Evolutionary conservation across 2,113 vertebrate genomes (phyloP).

Genomic region (Tachuris rubrigastra): DNA sequence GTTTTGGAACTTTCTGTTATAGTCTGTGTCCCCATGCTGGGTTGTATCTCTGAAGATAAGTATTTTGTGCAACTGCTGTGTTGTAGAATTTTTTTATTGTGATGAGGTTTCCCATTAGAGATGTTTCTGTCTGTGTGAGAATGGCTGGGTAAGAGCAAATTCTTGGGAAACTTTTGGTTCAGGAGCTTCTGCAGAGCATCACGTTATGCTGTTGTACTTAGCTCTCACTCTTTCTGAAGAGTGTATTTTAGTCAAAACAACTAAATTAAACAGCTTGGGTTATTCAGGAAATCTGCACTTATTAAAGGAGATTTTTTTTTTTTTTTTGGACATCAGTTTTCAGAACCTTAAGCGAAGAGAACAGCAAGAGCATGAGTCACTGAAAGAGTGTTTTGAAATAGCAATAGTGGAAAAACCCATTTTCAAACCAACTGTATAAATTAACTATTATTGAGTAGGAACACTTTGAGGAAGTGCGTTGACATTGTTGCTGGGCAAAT

Average conservation of each 20-base stretch:
- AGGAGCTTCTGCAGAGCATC: not conserved
- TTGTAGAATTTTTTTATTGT: not conserved
- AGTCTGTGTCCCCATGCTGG: not conserved
- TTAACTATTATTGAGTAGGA: slow-evolving; percentile 18
- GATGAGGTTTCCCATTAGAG: not conserved
- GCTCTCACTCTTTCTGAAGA: not conserved
- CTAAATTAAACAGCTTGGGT: not conserved
- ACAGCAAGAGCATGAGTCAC: slow-evolving; percentile 12
- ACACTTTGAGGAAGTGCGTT: not conserved
- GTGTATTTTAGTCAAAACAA: not conserved
- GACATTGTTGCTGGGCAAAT: not conserved
- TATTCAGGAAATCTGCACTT: not conserved
- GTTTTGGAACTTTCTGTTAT: not conserved
- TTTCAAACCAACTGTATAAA: slow-evolving; percentile 21
- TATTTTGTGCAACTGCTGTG: not conserved
- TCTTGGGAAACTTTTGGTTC: not conserved
- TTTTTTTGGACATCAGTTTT: not conserved
- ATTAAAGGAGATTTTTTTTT: not conserved
- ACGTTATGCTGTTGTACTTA: not conserved
- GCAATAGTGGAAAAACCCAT: not conserved
- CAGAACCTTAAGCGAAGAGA: not conserved
- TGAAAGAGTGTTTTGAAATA: slow-evolving; percentile 19
- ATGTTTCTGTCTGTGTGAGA: not conserved
- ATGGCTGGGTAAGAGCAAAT: not conserved
- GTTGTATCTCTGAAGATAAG: not conserved